These are phyloP conservation scores for Leuctra nigra DNA, from an alignment of 2,888 invertebrate species.

Conservation along the genomic window DNA sequence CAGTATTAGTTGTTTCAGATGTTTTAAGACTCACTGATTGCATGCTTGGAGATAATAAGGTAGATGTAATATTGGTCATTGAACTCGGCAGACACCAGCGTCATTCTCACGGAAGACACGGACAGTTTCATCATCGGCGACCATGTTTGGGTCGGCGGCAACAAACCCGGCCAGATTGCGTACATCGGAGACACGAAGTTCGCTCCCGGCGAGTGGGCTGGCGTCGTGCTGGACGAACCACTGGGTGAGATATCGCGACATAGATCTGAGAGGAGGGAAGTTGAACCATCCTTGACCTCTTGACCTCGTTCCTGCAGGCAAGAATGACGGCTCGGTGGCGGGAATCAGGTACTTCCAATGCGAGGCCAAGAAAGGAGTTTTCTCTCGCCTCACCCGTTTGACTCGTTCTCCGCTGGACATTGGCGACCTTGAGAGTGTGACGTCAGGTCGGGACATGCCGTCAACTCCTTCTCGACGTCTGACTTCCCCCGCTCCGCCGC, in stretches of 20 bases:
- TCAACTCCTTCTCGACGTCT: constrained; percentile 35
- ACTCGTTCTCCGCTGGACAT: constrained; percentile 62
- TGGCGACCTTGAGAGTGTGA: constrained; percentile 24
- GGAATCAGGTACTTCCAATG: constrained; percentile 92
- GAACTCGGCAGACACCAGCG: constrained; percentile 63
- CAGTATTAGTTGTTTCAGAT: too few species aligned
- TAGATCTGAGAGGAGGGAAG: background rate
- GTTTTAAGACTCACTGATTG: too few species aligned
- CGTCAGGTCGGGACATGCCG: background rate
- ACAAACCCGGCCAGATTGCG: constrained; percentile 86
- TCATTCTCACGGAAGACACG: constrained; percentile 78
- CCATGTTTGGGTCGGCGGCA: constrained; percentile 88
- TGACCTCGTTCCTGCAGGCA: constrained; percentile 60
- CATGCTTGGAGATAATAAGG: too few species aligned
- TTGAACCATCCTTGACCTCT: too few species aligned
- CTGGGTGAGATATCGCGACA: constrained; percentile 63
- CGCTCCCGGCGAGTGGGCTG: constrained; percentile 98
- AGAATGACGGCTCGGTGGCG: constrained; percentile 94
- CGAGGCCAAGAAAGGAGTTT: constrained; percentile 86
- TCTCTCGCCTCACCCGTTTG: constrained; percentile 78
- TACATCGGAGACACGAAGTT: constrained; percentile 95
- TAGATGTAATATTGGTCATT: background rate
- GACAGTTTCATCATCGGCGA: constrained; percentile 96
- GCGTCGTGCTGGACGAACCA: constrained; percentile 90
- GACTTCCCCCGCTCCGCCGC: constrained; percentile 20